Evolutionary conservation across 2,113 vertebrate species (phyloP).

Genomic region (Athene cunicularia): DNA sequence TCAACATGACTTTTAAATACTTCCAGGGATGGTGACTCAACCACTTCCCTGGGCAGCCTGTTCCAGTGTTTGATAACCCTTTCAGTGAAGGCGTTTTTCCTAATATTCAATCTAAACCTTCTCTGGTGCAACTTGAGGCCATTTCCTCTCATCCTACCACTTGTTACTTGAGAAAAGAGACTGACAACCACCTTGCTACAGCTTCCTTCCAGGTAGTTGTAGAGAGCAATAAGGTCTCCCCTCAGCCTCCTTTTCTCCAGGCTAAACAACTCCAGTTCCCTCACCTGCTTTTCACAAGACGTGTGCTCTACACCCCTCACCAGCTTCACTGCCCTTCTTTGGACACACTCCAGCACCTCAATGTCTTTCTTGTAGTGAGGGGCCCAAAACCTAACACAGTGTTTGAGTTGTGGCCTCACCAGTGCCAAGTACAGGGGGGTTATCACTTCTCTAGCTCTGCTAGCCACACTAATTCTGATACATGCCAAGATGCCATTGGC

Average conservation of each 20-base stretch:
- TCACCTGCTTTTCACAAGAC: background rate
- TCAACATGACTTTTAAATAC: fast-evolving
- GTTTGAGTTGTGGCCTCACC: background rate
- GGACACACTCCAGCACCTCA: background rate
- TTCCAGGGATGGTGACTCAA: background rate
- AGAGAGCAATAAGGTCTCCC: background rate
- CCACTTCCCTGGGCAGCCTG: background rate
- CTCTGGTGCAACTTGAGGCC: background rate
- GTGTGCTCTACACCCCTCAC: background rate
- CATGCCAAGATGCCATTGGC: background rate
- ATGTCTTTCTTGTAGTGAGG: background rate
- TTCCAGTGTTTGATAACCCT: background rate
- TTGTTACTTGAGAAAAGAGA: background rate
- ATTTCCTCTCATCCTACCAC: background rate
- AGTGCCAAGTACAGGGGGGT: background rate
- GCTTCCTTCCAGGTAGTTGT: background rate
- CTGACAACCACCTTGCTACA: background rate
- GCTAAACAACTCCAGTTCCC: background rate
- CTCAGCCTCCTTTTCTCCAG: background rate
- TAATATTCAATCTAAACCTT: background rate
- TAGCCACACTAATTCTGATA: background rate
- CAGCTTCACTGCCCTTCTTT: background rate
- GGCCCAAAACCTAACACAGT: background rate
- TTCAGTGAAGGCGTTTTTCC: background rate
- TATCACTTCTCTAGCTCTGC: background rate